Conservation (phyloP, 2,888 invertebrate species). For the Dichetophora obliterata region DNA sequence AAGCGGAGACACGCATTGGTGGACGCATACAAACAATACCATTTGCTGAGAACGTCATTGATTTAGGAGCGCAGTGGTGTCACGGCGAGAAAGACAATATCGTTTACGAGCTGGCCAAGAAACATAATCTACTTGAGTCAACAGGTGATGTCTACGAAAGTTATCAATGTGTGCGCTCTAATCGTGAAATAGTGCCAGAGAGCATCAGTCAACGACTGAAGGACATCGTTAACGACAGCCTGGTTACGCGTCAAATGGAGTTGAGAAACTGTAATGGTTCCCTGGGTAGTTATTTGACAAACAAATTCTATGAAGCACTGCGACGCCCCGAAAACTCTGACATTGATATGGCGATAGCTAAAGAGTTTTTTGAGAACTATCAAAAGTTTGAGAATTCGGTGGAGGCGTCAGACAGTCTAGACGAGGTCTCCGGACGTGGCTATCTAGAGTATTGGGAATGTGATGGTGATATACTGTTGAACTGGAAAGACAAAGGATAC, state of each 20-base stretch:
- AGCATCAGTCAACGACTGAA: constrained; percentile 67
- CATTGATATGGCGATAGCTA: constrained; percentile 69
- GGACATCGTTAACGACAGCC: constrained; percentile 68
- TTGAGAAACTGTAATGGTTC: constrained; percentile 64
- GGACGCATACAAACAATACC: constrained; percentile 74
- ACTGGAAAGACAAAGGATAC: constrained; percentile 84
- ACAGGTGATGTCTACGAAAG: constrained; percentile 65
- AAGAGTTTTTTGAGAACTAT: constrained; percentile 75
- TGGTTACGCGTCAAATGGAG: constrained; percentile 65
- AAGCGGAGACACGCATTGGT: constrained; percentile 76
- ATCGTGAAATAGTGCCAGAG: constrained; percentile 67
- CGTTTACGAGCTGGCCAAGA: constrained; percentile 62
- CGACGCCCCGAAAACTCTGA: constrained; percentile 64
- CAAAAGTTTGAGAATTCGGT: constrained; percentile 71
- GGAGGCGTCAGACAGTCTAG: constrained; percentile 77
- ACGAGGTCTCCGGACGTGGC: constrained; percentile 77
- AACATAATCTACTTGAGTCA: constrained; percentile 63
- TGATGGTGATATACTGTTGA: constrained; percentile 78
- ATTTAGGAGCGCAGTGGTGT: constrained; percentile 69
- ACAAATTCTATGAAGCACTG: constrained; percentile 62
- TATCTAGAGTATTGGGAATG: constrained; percentile 77
- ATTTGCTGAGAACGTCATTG: constrained; percentile 72
- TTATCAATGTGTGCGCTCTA: constrained; percentile 65
- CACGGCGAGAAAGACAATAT: constrained; percentile 70
- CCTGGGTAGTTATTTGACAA: constrained; percentile 65